Conservation (phyloP, 2,797 vertebrate species). For the Diceros bicornis region DNA sequence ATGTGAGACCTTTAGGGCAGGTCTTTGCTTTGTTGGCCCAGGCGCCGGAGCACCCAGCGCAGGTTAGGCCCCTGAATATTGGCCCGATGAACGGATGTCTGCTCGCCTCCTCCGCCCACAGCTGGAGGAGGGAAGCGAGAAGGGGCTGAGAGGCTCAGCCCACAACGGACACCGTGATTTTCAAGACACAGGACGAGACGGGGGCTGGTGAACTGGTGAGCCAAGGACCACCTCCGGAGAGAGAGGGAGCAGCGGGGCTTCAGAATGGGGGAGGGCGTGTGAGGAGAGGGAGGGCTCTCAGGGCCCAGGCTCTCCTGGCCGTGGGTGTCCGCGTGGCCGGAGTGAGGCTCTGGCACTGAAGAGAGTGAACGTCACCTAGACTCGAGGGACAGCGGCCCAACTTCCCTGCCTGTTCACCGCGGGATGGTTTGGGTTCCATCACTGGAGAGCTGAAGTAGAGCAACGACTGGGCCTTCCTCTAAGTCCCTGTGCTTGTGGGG, state of each 20-base stretch:
- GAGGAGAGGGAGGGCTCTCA: not conserved
- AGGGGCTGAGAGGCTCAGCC: not conserved
- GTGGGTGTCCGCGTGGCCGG: not conserved
- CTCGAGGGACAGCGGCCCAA: rapidly evolving
- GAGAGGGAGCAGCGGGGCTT: not conserved
- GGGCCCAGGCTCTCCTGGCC: not conserved
- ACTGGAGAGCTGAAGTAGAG: not conserved
- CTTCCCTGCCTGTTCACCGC: not conserved
- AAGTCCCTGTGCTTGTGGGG: not conserved
- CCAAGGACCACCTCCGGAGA: not conserved
- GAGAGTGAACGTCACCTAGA: not conserved
- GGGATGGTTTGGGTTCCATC: too few species aligned
- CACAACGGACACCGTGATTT: not conserved
- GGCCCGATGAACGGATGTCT: not conserved
- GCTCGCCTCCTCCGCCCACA: too few species aligned
- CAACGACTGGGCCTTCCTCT: not conserved
- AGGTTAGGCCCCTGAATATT: not conserved
- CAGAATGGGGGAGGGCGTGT: not conserved
- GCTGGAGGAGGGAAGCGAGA: not conserved
- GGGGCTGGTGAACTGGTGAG: not conserved
- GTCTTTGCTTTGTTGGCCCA: not conserved
- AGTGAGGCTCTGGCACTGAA: not conserved
- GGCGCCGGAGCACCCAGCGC: not conserved
- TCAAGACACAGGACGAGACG: not conserved
- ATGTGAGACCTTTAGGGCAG: not conserved